phyloP scores from a whole-genome alignment of 2,888 invertebrate species.

The Melanargia galathea region DNA sequence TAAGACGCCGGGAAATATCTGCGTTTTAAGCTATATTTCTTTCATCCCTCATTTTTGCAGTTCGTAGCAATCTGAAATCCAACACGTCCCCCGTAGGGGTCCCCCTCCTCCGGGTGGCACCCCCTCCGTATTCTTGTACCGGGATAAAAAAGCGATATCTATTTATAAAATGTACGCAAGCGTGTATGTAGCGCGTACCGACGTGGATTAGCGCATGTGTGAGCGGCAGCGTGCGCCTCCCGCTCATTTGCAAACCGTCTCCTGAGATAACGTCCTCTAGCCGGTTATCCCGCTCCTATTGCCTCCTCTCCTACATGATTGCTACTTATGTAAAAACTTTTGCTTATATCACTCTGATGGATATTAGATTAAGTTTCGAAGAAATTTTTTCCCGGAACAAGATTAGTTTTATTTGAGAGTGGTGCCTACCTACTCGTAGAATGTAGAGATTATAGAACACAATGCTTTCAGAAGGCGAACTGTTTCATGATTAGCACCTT shows the following conservation, averaged over 20 bases:
- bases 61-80: conserved; percentile 84
- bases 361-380: conserved; percentile 18
- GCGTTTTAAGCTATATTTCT: conserved; percentile 84
- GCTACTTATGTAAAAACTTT: conserved; percentile 77
- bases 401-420: background rate
- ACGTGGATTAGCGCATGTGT: conserved; percentile 70
- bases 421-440: background rate
- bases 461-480: background rate
- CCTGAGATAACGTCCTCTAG: conserved; percentile 80
- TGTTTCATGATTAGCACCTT: background rate
- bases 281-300: conserved; percentile 80
- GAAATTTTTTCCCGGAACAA: background rate
- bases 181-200: conserved; percentile 70
- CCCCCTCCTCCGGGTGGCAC: conserved; percentile 70
- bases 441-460: background rate
- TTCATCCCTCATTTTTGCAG: conserved; percentile 84
- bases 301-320: conserved; percentile 79
- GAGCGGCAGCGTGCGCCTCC: conserved; percentile 54
- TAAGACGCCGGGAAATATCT: conserved; percentile 83
- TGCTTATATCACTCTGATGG: conserved; percentile 59
- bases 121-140: conserved; percentile 78
- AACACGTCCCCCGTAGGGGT: conserved; percentile 81
- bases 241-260: conserved; percentile 83
- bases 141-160: conserved; percentile 82
- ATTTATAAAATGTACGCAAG: conserved; percentile 81